Percentiles rank a stretch among this genome's conserved stretches.
Evolutionary conservation across 2,888 invertebrate species (phyloP).

Genomic region (Cheilosia vulpina): DNA sequence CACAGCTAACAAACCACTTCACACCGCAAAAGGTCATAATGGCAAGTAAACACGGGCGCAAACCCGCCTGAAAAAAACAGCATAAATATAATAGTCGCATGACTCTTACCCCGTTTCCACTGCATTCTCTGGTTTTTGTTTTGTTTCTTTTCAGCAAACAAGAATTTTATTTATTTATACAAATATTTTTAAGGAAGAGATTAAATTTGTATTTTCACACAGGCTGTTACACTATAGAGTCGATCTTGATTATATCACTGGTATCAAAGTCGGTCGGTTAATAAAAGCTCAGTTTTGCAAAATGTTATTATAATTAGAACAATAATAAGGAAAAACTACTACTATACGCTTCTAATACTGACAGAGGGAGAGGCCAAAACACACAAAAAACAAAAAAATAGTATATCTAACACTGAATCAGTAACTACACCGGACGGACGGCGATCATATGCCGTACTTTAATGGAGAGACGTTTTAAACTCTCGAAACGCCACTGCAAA

Average conservation of each 20-base stretch:
- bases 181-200: constrained; percentile 11
- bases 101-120: constrained; percentile 61
- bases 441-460: constrained; percentile 18
- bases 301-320: constrained; percentile 22
- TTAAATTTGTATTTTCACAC: background rate
- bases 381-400: constrained; percentile 18
- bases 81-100: background rate
- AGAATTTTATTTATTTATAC: constrained; percentile 7
- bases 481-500: constrained; percentile 58
- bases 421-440: constrained; percentile 3
- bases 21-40: constrained; percentile 43
- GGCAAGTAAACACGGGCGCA: constrained; percentile 20
- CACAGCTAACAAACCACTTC: background rate
- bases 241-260: constrained; percentile 13
- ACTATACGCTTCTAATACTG: constrained; percentile 30
- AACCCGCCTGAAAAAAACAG: background rate
- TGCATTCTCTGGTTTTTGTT: constrained; percentile 32
- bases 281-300: constrained; percentile 11
- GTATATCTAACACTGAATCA: constrained; percentile 53
- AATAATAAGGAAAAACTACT: constrained; percentile 1
- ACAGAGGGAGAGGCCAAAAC: constrained; percentile 25
- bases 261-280: constrained; percentile 7
- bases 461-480: constrained; percentile 43
- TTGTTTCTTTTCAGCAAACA: background rate
- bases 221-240: constrained; percentile 25